Base-by-base conservation (phyloP, 1,140 invertebrate species). In the Zaprionus nigranus region DNA sequence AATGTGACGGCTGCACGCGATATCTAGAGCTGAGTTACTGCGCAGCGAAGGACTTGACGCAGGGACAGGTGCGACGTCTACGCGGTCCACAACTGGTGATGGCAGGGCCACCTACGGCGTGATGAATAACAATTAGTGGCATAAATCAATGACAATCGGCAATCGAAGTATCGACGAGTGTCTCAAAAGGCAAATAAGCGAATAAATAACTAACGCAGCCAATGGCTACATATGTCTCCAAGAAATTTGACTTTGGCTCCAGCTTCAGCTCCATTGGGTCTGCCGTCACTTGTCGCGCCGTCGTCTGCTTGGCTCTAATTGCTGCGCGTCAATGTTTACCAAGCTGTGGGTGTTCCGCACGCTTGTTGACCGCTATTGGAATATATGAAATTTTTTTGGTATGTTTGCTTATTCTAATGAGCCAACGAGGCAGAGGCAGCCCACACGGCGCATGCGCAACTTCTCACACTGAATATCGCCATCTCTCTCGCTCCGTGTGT, bases 351-450 rank as follows among this genome's bases (percentile, higher is more conserved):
- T 87, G 84, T 87, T 87, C 82, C 82, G 75, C 82, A 82, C 70
- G 53, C 82, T 85, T 77, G 75, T 85, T 84, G 82, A 85, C 82
- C 82, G 82, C 82, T 67, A 81, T 84, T 46, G 38, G 54, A 56
- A 67, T 49, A 60, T 65, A 22, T 38, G 53, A 28, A 28, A 64
- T 49, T 17, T 46, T 46, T 46, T 70, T 78, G 24, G 51, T 64
- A 63, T 88, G 81, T 88, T 87, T 76, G 78, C 65, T 81, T 90
- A 87, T 88, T 87, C 84, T 90, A 87, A 87, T 87, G 81, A 88
- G 74, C 71, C 68, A 46, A 34, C 43, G n/a, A n/a, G n/a, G 49
- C 43, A 30, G 36, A 22, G 20, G 17, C 36, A 22, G 36, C 56
- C 36, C 74, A 72, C 61, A 56, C 61, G 74, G 59, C 60, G 67